Evolutionary conservation across 2,797 vertebrate species (phyloP).

Genomic region (Helostoma temminkii): DNA sequence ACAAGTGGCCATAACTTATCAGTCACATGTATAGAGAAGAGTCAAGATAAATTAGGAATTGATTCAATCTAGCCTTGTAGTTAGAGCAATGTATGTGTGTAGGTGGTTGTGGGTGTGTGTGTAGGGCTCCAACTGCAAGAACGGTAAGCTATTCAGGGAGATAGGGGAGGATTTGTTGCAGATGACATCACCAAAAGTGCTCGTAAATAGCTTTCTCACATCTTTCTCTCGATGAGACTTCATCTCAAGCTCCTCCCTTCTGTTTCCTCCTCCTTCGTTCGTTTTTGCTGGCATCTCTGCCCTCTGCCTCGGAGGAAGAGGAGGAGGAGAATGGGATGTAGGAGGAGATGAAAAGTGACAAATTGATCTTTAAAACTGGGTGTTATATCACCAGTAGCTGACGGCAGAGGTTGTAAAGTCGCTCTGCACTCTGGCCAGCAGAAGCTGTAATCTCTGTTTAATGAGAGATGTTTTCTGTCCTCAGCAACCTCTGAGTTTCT

Average conservation of each 20-base stretch:
- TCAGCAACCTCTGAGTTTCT: neutral
- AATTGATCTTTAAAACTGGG: constrained; percentile 73
- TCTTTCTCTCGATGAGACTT: neutral
- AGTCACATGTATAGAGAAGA: constrained; percentile 18
- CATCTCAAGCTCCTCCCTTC: constrained; percentile 1
- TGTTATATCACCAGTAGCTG: constrained; percentile 68
- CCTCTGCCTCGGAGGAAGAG: constrained; percentile 1
- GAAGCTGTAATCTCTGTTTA: constrained; percentile 61
- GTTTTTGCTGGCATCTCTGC: constrained; percentile 21
- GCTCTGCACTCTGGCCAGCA: constrained; percentile 34
- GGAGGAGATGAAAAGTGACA: constrained; percentile 76
- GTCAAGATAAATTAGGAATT: constrained; percentile 35
- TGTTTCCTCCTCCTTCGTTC: neutral
- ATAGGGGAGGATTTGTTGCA: constrained; percentile 36
- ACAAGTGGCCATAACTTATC: neutral
- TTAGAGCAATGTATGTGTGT: too few species aligned
- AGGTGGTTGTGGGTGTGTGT: neutral
- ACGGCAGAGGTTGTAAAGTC: constrained; percentile 60
- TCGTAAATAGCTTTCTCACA: constrained; percentile 48
- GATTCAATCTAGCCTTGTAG: constrained; percentile 34
- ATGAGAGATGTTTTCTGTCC: constrained; percentile 60
- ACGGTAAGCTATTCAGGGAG: neutral
- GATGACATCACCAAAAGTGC: constrained; percentile 61
- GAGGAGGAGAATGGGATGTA: constrained; percentile 57
- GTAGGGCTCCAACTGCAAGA: neutral